Conservation (phyloP, 1,140 invertebrate genomes). For the Drosophila sp. region DNA sequence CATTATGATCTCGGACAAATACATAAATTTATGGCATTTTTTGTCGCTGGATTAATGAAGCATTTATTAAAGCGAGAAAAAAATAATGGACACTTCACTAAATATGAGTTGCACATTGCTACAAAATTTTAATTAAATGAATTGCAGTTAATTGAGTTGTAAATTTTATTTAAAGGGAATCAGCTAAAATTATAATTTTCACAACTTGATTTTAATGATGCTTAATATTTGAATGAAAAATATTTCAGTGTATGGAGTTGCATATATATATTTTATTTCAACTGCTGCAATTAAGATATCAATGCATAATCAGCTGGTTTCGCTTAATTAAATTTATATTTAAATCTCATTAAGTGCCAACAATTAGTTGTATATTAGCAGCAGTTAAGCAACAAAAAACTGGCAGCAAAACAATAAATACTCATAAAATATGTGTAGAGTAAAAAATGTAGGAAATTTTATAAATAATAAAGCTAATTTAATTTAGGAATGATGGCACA, state of each 20-base stretch:
- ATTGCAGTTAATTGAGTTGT: conserved; percentile 27
- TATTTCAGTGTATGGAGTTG: too few species aligned
- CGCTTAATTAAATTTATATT: conserved; percentile 5
- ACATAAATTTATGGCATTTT: conserved; percentile 20
- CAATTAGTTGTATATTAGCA: neutral
- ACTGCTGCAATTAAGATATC: conserved; percentile 16
- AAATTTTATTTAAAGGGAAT: too few species aligned
- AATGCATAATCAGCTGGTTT: conserved; percentile 1
- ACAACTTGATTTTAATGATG: too few species aligned
- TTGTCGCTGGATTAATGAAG: conserved; percentile 16
- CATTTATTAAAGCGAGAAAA: conserved; percentile 4
- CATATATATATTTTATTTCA: too few species aligned
- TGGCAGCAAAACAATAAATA: too few species aligned
- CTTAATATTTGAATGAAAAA: too few species aligned
- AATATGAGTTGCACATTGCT: neutral
- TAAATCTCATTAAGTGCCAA: conserved; percentile 7
- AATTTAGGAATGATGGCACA: too few species aligned
- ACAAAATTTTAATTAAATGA: conserved; percentile 22
- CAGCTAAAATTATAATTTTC: too few species aligned
- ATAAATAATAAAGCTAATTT: too few species aligned
- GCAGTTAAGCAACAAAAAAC: too few species aligned
- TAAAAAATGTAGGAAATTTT: neutral
- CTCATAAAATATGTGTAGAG: conserved; percentile 2
- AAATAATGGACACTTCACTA: neutral
- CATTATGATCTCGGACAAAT: conserved; percentile 19